Percentiles rank a stretch among this genome's conserved stretches.
These are phyloP conservation scores for Blomia tropicalis DNA, from an alignment of 2,888 invertebrate genomes.

Conservation along the genomic window DNA sequence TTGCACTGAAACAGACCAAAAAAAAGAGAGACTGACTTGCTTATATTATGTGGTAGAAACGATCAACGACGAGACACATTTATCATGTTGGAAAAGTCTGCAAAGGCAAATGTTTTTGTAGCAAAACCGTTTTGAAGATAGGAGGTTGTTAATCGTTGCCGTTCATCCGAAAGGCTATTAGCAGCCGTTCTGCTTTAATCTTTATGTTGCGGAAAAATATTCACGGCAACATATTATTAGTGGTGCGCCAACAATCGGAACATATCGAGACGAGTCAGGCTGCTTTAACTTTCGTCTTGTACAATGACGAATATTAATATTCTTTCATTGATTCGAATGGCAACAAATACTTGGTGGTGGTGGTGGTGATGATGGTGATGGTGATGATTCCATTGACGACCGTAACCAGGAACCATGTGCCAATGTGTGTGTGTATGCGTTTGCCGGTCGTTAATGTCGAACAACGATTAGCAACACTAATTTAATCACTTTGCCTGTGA, in stretches of 20 bases:
- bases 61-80: not conserved
- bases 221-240: conserved; percentile 10
- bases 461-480: not conserved
- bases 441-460: not conserved
- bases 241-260: not conserved
- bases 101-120: too few relatives aligned
- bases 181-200: not conserved
- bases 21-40: not conserved
- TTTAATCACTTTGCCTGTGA: conserved; percentile 15
- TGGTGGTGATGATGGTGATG: too few relatives aligned
- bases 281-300: too few relatives aligned
- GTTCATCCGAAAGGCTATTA: conserved; percentile 10
- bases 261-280: too few relatives aligned
- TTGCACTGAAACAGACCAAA: not conserved
- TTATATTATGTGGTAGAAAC: not conserved
- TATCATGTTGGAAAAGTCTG: too few relatives aligned
- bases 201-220: conserved; percentile 5
- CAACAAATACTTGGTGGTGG: not conserved
- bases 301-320: conserved; percentile 2
- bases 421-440: not conserved
- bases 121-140: too few relatives aligned
- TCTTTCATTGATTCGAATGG: conserved; percentile 2
- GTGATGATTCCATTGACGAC: too few relatives aligned
- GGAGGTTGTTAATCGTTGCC: conserved; percentile 9
- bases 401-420: too few relatives aligned